Conservation (phyloP, 37 sponge, comb jelly and placozoan genomes). For the Oopsacas minuta region DNA sequence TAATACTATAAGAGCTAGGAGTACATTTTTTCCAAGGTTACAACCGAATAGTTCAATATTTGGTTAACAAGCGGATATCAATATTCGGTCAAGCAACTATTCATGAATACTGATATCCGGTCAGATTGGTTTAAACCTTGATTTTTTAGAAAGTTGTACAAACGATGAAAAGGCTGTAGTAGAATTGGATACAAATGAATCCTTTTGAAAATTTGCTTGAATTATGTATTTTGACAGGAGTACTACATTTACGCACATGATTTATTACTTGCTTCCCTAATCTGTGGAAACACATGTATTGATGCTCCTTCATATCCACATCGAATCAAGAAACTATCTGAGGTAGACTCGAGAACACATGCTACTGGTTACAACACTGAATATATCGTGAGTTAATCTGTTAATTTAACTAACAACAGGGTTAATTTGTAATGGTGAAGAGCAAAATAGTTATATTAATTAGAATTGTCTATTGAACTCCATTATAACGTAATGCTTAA, state of each 20-base stretch:
- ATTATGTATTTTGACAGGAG: no score
- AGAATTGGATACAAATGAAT: no score
- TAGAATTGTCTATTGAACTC: not conserved
- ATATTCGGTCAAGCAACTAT: no score
- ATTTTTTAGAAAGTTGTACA: no score
- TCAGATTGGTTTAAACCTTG: no score
- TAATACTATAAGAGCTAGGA: no score
- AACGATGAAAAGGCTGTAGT: no score
- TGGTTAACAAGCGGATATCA: no score
- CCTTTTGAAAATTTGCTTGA: no score
- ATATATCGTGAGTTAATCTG: not conserved
- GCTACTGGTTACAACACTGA: constrained; percentile 3
- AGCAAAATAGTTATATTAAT: not conserved
- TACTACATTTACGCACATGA: not conserved
- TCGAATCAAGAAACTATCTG: not conserved
- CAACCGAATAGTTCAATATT: no score
- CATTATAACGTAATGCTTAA: not conserved
- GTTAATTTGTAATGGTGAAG: not conserved
- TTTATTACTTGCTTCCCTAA: not conserved
- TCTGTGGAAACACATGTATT: not conserved
- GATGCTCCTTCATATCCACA: not conserved
- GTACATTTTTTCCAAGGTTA: no score
- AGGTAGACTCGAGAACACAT: not conserved
- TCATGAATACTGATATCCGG: no score
- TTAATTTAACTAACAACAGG: not conserved